phyloP scores from a whole-genome alignment of 2,113 vertebrate genomes.

The Nanorana parkeri region DNA sequence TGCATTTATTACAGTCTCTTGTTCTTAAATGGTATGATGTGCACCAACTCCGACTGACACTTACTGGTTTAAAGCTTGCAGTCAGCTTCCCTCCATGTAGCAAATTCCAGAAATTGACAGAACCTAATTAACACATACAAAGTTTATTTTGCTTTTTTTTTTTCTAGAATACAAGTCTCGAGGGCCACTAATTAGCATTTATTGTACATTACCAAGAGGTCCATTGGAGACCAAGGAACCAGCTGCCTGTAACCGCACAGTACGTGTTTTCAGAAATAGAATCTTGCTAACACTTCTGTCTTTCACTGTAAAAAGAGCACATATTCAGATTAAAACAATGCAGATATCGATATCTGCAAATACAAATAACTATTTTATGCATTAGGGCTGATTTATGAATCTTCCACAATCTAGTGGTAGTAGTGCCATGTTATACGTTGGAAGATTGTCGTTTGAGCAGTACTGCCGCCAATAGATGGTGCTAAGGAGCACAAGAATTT shows the following conservation, averaged over 20 bases:
- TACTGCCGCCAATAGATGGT: too few species aligned
- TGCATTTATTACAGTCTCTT: neutral
- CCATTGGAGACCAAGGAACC: constrained; percentile 70
- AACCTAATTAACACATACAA: constrained; percentile 58
- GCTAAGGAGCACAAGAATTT: too few species aligned
- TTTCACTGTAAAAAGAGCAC: constrained; percentile 55
- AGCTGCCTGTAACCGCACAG: constrained; percentile 59
- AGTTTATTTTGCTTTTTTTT: neutral
- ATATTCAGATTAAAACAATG: neutral
- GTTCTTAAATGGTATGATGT: neutral
- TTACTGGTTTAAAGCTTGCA: constrained; percentile 74
- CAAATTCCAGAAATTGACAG: constrained; percentile 75
- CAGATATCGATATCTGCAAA: too few species aligned
- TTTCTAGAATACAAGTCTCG: neutral
- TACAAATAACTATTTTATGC: too few species aligned
- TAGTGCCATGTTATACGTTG: too few species aligned
- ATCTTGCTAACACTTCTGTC: constrained; percentile 67
- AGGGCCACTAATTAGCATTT: neutral
- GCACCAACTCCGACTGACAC: constrained; percentile 36
- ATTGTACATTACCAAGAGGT: constrained; percentile 61
- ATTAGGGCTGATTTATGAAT: too few species aligned
- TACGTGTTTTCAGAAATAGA: constrained; percentile 67
- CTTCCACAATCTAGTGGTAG: too few species aligned
- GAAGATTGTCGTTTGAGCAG: too few species aligned
- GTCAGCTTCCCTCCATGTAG: constrained; percentile 61